Evolutionary conservation across 1,140 invertebrate genomes (phyloP).

Genomic region (Belonocnema kinseyi): DNA sequence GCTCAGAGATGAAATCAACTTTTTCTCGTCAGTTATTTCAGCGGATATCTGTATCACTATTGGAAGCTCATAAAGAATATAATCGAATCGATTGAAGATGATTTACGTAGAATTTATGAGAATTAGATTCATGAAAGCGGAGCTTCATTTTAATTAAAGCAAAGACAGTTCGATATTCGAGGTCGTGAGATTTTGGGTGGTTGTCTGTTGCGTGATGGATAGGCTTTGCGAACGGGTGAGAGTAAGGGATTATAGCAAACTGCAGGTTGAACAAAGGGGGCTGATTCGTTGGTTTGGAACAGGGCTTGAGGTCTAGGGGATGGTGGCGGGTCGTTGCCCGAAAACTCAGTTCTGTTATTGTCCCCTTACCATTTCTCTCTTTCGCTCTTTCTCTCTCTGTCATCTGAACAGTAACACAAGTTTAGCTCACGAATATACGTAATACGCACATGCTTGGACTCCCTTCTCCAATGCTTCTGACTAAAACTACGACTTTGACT

Average conservation of each 20-base stretch:
- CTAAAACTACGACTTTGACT: not conserved
- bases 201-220: slow-evolving; percentile 27
- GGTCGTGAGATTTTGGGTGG: slow-evolving; percentile 10
- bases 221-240: slow-evolving; percentile 44
- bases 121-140: not conserved
- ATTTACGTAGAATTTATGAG: too few relatives aligned
- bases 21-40: too few relatives aligned
- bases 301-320: slow-evolving; percentile 60
- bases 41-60: too few relatives aligned
- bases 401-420: slow-evolving; percentile 6
- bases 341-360: slow-evolving; percentile 73
- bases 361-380: slow-evolving; percentile 53
- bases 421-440: not conserved
- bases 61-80: too few relatives aligned
- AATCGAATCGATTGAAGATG: too few relatives aligned
- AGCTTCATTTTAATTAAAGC: slow-evolving; percentile 28
- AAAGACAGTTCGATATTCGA: slow-evolving; percentile 14
- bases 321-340: slow-evolving; percentile 72
- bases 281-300: slow-evolving; percentile 59
- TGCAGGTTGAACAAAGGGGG: slow-evolving; percentile 40
- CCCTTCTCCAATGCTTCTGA: not conserved
- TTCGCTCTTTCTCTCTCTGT: slow-evolving; percentile 35
- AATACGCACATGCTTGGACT: not conserved
- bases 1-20: too few relatives aligned
- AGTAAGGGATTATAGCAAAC: slow-evolving; percentile 39